Base-by-base conservation (phyloP, 1,140 invertebrate species). In the Aleiodes sp. region DNA sequence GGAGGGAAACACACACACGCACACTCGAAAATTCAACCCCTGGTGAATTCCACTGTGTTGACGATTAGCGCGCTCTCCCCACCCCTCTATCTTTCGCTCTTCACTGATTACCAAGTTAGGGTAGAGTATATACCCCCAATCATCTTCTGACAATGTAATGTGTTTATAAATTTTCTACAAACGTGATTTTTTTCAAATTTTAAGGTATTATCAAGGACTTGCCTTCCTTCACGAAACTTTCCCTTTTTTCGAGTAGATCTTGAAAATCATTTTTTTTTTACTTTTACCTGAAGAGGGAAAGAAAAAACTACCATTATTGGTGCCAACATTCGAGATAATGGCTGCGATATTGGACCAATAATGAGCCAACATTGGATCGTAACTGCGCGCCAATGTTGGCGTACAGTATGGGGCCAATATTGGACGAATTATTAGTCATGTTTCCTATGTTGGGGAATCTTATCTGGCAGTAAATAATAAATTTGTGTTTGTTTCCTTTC, bases 91-190 rank as follows among this genome's bases (percentile, higher is more conserved):
- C 19, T 10, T 46, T 3, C 33, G 56, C 26, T 39, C 24, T 16
- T 35, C 75, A 80, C 70, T 81, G 79, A 83, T 84, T 84, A 84
- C 82, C 82, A 81, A 84, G 81, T 83, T 82, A 78, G 80, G 80
- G 26, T 19, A 79, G 76, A 77, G 70, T 56, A 61, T 69, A 52
- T 65, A 77, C 76, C 77, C 71, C 77, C 75, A 79, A 80, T 80
- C 76, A 68, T 29, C 46, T 21, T 26, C 24, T 26, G 28, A n/a
- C n/a, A n/a, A 63, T 37, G 24, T 29, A 43, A 68, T 10, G 29
- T 65, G 43, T 52, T 35, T 31, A 33, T 59, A n/a, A 4, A 28
- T 16, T 24, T 39, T 4, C 4, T 6, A 28, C 14, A 67, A n/a
- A 46, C 21, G 24, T 65, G 14, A 35, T 64, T 56, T 63, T 61